These are phyloP conservation scores for Sarcophaga carnaria DNA, from an alignment of 2,888 invertebrate genomes.

Conservation along the genomic window DNA sequence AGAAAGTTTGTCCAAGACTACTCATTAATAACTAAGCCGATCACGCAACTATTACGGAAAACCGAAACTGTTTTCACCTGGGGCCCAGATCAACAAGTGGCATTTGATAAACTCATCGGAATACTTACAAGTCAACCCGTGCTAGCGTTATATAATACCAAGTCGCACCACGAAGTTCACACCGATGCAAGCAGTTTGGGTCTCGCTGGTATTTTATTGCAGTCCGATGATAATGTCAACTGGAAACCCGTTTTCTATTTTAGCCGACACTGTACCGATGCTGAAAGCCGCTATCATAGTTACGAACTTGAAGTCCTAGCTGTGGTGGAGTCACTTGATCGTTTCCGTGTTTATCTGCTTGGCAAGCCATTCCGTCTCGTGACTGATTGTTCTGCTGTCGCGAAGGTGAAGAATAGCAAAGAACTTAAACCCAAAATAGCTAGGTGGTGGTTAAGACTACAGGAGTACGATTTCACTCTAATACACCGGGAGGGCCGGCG, in stretches of 20 bases:
- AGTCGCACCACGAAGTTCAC: too few relatives aligned
- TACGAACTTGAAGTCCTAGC: too few relatives aligned
- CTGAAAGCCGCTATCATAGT: slow-evolving; percentile 30
- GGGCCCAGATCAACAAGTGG: too few relatives aligned
- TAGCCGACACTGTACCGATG: slow-evolving; percentile 31
- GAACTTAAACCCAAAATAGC: slow-evolving; percentile 2
- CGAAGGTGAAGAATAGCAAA: background rate
- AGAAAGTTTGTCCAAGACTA: too few relatives aligned
- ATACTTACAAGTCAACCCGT: too few relatives aligned
- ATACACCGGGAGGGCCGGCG: slow-evolving; percentile 43
- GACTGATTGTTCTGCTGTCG: background rate
- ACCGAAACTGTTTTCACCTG: too few relatives aligned
- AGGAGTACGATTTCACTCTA: slow-evolving; percentile 53
- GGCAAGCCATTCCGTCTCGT: slow-evolving; percentile 17
- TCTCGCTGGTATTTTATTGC: background rate
- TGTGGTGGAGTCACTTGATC: too few relatives aligned
- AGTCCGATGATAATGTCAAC: slow-evolving; percentile 15
- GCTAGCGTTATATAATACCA: too few relatives aligned
- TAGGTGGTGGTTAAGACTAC: slow-evolving; percentile 55
- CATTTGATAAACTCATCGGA: too few relatives aligned
- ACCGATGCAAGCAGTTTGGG: too few relatives aligned
- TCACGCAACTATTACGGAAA: too few relatives aligned
- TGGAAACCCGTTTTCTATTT: slow-evolving; percentile 22
- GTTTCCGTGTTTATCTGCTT: background rate
- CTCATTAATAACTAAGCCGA: too few relatives aligned